These are phyloP conservation scores for Lynx canadensis DNA, from an alignment of 2,113 vertebrate species.

Conservation along the genomic window DNA sequence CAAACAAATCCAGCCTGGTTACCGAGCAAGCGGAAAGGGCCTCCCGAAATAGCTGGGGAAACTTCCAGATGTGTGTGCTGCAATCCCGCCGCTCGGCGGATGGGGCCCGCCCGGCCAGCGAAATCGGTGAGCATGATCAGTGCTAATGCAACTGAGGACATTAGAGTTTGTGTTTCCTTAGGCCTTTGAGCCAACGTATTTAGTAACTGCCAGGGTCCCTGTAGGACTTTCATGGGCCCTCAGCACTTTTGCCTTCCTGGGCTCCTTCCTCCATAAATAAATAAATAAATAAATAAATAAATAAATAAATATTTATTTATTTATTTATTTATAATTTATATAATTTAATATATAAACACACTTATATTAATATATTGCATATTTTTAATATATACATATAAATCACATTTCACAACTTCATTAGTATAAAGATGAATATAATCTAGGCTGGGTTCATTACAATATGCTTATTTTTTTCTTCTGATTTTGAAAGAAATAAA, in stretches of 20 bases:
- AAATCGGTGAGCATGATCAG: background rate
- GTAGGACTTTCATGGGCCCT: background rate
- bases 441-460: background rate
- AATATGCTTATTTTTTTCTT: background rate
- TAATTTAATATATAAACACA: no score
- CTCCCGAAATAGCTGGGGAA: background rate
- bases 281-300: background rate
- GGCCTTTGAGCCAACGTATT: background rate
- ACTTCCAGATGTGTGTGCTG: background rate
- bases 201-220: background rate
- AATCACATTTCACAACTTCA: background rate
- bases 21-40: background rate
- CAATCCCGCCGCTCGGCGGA: background rate
- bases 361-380: no score
- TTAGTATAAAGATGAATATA: background rate
- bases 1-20: no score
- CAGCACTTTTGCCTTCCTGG: background rate
- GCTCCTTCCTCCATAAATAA: background rate
- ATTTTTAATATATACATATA: background rate
- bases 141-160: background rate
- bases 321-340: background rate
- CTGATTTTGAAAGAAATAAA: background rate
- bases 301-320: background rate
- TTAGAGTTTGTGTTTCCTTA: background rate
- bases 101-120: background rate